These are phyloP conservation scores for Schizopygopsis malacanthus DNA, from an alignment of 2,797 vertebrate species.

Conservation along the genomic window DNA sequence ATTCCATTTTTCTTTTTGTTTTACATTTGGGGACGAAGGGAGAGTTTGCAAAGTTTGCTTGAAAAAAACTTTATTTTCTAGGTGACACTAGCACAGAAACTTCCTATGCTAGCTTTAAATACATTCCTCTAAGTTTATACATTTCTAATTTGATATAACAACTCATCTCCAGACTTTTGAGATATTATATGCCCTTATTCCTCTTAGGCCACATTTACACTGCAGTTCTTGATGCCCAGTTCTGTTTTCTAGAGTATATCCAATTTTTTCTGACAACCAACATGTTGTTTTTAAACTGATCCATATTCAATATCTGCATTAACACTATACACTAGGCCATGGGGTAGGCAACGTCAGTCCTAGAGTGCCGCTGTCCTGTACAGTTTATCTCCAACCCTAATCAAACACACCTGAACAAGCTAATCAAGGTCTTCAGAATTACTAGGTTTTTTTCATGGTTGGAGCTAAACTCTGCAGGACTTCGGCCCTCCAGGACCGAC, in stretches of 20 bases:
- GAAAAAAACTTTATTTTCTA: neutral
- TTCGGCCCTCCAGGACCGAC: no score
- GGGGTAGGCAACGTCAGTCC: no score
- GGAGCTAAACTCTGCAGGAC: no score
- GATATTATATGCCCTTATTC: neutral
- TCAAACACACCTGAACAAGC: no score
- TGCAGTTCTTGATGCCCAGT: neutral
- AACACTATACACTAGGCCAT: no score
- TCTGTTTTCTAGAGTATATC: neutral
- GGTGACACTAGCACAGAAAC: neutral
- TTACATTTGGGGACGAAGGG: neutral
- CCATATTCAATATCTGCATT: no score
- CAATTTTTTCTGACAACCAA: no score
- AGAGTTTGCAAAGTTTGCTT: neutral
- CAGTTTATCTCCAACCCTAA: no score
- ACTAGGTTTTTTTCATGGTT: no score
- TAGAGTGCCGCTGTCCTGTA: no score
- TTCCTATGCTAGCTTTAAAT: neutral
- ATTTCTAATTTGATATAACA: conserved; percentile 54
- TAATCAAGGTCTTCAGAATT: no score
- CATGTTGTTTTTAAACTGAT: no score
- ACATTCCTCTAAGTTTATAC: neutral
- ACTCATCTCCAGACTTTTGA: conserved; percentile 40
- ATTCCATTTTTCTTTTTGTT: neutral
- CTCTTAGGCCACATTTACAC: neutral